Conservation (phyloP, 2,113 vertebrate genomes). For the Chloroceryle aenea region DNA sequence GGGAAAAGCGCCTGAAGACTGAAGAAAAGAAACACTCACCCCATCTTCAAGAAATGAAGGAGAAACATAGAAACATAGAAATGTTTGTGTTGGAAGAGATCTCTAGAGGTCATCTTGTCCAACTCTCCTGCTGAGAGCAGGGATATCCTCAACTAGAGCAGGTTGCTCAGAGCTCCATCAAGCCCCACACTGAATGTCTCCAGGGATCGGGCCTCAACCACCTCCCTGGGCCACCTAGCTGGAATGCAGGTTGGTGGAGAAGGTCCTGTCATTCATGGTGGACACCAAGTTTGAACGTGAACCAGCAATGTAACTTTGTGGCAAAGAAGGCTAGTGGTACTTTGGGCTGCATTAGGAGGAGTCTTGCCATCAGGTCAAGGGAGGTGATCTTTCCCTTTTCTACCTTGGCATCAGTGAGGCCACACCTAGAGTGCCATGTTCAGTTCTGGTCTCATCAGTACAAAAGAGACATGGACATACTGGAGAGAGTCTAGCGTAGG, state of each 20-base stretch:
- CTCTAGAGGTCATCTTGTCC: too few relatives aligned
- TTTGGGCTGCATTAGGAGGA: not conserved
- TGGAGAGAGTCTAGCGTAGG: not conserved
- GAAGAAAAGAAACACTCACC: not conserved
- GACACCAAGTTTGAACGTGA: not conserved
- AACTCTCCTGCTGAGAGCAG: too few relatives aligned
- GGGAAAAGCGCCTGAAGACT: not conserved
- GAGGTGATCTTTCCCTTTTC: not conserved
- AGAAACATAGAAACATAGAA: not conserved
- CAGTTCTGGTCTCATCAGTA: not conserved
- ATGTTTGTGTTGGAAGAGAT: too few relatives aligned
- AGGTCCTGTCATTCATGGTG: not conserved
- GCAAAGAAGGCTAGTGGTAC: not conserved
- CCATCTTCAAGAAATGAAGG: not conserved
- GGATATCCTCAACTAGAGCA: too few relatives aligned
- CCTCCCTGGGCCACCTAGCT: not conserved
- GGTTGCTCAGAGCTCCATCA: too few relatives aligned
- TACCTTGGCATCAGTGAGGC: not conserved
- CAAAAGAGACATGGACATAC: not conserved
- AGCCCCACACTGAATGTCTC: too few relatives aligned
- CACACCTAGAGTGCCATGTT: not conserved
- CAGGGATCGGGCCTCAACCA: too few relatives aligned
- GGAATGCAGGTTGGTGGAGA: not conserved
- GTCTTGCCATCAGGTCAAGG: not conserved
- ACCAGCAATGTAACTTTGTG: accelerated